Evolutionary conservation across 2,113 vertebrate species (phyloP), one percentile per base, ranked within the genome.

Genomic region (Empidonax alnorum): DNA sequence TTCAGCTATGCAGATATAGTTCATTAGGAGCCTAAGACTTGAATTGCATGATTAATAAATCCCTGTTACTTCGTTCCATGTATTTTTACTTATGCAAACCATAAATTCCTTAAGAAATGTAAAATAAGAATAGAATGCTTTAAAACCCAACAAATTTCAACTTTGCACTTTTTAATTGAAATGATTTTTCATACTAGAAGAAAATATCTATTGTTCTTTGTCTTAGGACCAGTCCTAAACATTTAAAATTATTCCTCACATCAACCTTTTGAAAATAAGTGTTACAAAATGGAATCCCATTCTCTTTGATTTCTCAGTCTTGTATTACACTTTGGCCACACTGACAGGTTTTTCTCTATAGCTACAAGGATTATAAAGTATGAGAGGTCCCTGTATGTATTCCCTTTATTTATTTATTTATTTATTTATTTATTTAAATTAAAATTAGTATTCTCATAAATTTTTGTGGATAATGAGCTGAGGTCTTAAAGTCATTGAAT

Each of bases 351-450:
- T 85, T 75, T 17, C 15, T 83, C 23, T 73, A 5, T 27, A 68
- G 58, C 61, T 90, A 28, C 7, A 88, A 63, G 33, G 10, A 47
- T 41, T 76, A 28, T 46, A 50, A 86, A 72, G 7, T 22, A 31
- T 72, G 52, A 59, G 30, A 41, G 3, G 9, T 12, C 76, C 7
- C 7, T 46, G 12, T 35, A 68, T 2, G 0, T 5, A 4, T 1
- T 0, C 10, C 4, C 7, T 35, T 15, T 35, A 58, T 55, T 74
- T 91, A 61, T 50, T 66, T 44, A 31, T 35, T 15, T 35, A 58
- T 55, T 74, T 91, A 61, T 50, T 66, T 44, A 31, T 31, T 59
- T 63, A 53, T 69, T 31, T 0, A 49, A 25, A 25, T 67, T 19
- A 75, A 66, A 63, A 41, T 7, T 33, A 58, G 3, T 39, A 21